Evolutionary conservation across 2,888 invertebrate genomes (phyloP).

Genomic region (Drosophila silvestris): DNA sequence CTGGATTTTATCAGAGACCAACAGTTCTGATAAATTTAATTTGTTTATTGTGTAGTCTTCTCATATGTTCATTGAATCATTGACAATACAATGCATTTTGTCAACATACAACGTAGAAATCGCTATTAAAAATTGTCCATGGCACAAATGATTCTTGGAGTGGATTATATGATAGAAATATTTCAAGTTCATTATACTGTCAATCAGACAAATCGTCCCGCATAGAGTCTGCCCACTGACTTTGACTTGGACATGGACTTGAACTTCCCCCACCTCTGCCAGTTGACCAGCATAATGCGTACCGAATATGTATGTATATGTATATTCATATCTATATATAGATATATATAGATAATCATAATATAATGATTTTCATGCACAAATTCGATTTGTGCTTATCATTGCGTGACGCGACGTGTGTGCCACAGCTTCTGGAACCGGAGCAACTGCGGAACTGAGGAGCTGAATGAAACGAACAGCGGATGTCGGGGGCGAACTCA

Average conservation of each 20-base stretch:
- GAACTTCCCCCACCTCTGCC: slow-evolving; percentile 14
- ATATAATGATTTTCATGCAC: slow-evolving; percentile 60
- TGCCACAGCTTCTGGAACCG: slow-evolving; percentile 7
- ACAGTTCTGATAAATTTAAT: background rate
- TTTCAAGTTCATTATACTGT: slow-evolving; percentile 27
- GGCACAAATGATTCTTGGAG: background rate
- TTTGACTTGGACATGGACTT: slow-evolving; percentile 13
- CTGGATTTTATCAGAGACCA: background rate
- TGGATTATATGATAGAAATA: background rate
- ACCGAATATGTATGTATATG: background rate
- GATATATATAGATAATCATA: slow-evolving; percentile 46
- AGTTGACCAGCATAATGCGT: slow-evolving; percentile 63
- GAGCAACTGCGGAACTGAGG: slow-evolving; percentile 3
- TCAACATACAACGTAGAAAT: background rate
- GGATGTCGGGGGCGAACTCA: slow-evolving; percentile 42
- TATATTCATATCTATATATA: background rate
- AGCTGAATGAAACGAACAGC: slow-evolving; percentile 4
- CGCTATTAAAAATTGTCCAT: background rate
- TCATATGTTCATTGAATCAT: background rate
- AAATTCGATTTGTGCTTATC: slow-evolving; percentile 77
- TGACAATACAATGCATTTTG: background rate
- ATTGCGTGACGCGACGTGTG: slow-evolving; percentile 63
- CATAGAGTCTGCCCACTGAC: slow-evolving; percentile 22
- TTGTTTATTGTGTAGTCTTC: background rate
- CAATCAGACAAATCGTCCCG: slow-evolving; percentile 43